Conservation (phyloP, 2,797 vertebrate species). For the Eutrigla gurnardus region DNA sequence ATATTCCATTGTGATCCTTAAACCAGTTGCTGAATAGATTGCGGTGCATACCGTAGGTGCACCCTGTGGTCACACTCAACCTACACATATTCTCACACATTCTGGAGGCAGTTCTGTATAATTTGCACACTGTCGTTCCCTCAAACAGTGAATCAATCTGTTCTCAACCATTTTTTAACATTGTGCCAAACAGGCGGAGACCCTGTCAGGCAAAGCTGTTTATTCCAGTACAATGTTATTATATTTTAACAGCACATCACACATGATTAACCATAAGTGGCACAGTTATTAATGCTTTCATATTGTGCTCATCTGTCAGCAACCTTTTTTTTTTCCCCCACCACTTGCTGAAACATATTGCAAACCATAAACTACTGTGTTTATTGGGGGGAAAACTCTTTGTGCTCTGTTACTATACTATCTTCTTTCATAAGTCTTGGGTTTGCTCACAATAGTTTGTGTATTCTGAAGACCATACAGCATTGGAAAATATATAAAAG, state of each 20-base stretch:
- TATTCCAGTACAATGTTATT: constrained; percentile 40
- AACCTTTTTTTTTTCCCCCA: constrained; percentile 34
- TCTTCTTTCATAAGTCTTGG: constrained; percentile 54
- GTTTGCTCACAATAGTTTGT: constrained; percentile 58
- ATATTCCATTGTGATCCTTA: constrained; percentile 14
- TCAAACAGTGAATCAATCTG: constrained; percentile 28
- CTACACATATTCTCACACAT: constrained; percentile 19
- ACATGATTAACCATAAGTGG: constrained; percentile 63
- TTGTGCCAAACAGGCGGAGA: constrained; percentile 29
- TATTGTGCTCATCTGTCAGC: constrained; percentile 44
- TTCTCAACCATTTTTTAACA: constrained; percentile 35
- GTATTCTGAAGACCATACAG: constrained; percentile 55
- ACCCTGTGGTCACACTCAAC: constrained; percentile 22
- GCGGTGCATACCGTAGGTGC: constrained; percentile 5
- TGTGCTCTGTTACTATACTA: constrained; percentile 38
- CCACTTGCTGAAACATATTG: constrained; percentile 32
- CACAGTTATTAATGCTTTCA: constrained; percentile 55
- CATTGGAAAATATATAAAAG: constrained; percentile 65
- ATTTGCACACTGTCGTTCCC: constrained; percentile 45
- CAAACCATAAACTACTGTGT: constrained; percentile 49
- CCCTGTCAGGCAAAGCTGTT: constrained; percentile 42
- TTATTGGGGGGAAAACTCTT: constrained; percentile 43
- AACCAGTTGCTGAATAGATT: constrained; percentile 12
- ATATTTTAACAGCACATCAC: constrained; percentile 52
- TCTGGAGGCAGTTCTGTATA: constrained; percentile 18